Percentiles rank a stretch among this genome's conserved stretches.
phyloP scores from a whole-genome alignment of 2,888 invertebrate genomes.

The Rhagonycha lutea region DNA sequence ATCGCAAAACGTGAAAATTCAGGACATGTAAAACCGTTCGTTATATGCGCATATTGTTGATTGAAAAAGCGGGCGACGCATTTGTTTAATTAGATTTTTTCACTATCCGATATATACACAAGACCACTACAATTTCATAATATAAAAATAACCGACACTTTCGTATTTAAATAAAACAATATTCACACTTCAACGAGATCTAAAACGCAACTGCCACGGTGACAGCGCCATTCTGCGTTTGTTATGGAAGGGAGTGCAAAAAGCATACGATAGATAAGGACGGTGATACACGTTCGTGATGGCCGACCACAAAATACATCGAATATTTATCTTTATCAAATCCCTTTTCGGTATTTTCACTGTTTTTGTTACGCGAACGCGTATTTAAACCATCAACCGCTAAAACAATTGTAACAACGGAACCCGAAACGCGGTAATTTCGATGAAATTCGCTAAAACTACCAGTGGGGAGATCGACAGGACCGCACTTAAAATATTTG shows the following conservation, averaged over 20 bases:
- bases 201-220: conserved; percentile 42
- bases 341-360: not conserved
- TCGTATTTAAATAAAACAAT: conserved; percentile 7
- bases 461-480: not conserved
- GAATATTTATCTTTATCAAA: not conserved
- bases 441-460: not conserved
- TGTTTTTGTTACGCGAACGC: not conserved
- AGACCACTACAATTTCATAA: conserved; percentile 9
- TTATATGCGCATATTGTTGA: conserved; percentile 20
- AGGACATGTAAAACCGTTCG: conserved; percentile 22
- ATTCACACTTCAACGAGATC: conserved; percentile 18
- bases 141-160: conserved; percentile 18
- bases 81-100: not conserved
- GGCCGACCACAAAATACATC: not conserved
- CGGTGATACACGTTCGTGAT: not conserved
- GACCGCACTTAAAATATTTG: not conserved
- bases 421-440: not conserved
- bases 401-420: not conserved
- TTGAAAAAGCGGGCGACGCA: conserved; percentile 3
- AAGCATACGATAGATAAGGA: conserved; percentile 15
- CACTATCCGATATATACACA: not conserved
- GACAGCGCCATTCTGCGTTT: conserved; percentile 42
- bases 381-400: not conserved
- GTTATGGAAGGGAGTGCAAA: conserved; percentile 29
- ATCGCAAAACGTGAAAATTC: conserved; percentile 14